A percentile compares a stretch with the other conserved stretches of the same genome.
phyloP scores from a whole-genome alignment of 2,888 invertebrate species.

The Pseudeuparius sepicola region DNA sequence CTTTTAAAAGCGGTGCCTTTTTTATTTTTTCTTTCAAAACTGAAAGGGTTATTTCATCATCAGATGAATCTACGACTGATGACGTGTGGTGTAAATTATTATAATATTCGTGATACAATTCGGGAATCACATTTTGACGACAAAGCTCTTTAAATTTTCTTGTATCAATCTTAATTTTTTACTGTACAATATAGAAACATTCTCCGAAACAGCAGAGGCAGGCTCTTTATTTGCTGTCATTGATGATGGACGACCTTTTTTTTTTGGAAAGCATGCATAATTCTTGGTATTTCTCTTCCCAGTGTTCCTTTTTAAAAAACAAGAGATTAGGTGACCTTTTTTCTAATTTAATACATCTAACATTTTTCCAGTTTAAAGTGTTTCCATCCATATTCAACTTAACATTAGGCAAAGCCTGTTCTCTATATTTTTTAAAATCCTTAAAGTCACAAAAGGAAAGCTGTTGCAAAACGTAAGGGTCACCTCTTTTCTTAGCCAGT shows the following conservation, averaged over 20 bases:
- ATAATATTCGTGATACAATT: conserved; percentile 3
- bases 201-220: conserved; percentile 2
- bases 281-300: conserved; percentile 3
- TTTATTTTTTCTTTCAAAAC: conserved; percentile 1
- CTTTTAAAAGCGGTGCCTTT: conserved; percentile 1
- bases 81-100: conserved; percentile 3
- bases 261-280: background rate
- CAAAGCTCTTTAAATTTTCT: conserved; percentile 2
- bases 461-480: conserved; percentile 1
- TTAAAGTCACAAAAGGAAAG: conserved; percentile 2
- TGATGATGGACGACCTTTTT: conserved; percentile 3
- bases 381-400: conserved; percentile 1
- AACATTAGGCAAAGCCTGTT: conserved; percentile 1
- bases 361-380: conserved; percentile 2
- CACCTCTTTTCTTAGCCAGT: conserved; percentile 2
- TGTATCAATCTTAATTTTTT: conserved; percentile 2
- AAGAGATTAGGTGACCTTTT: conserved; percentile 1
- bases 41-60: conserved; percentile 3
- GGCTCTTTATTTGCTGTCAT: conserved; percentile 1
- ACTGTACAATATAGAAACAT: conserved; percentile 1
- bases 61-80: conserved; percentile 1
- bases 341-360: conserved; percentile 2
- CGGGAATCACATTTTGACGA: conserved; percentile 1
- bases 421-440: conserved; percentile 2
- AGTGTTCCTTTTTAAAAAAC: conserved; percentile 1